phyloP scores from a whole-genome alignment of 2,113 vertebrate genomes.

The Phodopus roborovskii region DNA sequence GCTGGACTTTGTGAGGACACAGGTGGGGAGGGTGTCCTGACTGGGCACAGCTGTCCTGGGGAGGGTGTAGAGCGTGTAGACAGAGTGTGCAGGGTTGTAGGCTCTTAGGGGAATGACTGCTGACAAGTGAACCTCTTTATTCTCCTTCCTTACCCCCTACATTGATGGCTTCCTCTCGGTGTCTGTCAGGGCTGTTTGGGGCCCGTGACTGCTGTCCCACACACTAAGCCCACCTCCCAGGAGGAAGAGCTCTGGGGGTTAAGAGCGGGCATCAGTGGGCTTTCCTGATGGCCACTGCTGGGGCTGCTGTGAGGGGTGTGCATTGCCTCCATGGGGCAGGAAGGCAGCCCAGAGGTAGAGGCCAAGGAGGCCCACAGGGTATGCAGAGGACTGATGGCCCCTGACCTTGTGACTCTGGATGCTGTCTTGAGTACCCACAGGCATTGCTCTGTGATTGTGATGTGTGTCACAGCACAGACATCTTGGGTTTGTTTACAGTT shows the following conservation, averaged over 20 bases:
- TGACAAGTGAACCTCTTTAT: background rate
- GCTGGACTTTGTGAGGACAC: background rate
- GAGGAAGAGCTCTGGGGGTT: background rate
- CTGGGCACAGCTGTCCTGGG: background rate
- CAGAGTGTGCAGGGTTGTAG: background rate
- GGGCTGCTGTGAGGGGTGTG: background rate
- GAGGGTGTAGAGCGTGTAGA: background rate
- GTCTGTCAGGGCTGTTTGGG: background rate
- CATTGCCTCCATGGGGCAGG: background rate
- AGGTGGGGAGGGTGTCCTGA: background rate
- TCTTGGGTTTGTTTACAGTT: too few species aligned
- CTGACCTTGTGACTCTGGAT: background rate
- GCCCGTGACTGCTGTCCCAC: background rate
- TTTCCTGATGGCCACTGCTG: too few species aligned
- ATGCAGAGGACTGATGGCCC: background rate
- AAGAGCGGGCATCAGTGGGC: background rate
- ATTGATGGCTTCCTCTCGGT: accelerated
- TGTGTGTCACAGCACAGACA: background rate
- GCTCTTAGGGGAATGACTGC: background rate
- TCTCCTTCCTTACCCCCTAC: accelerated
- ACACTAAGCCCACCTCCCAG: accelerated
- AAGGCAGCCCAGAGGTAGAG: background rate
- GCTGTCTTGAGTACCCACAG: background rate
- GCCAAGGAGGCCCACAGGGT: background rate
- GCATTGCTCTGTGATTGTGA: background rate